Evolutionary conservation across 2,888 invertebrate species (phyloP), one percentile per base, ranked within the genome.

Genomic region (Malacosoma neustria): DNA sequence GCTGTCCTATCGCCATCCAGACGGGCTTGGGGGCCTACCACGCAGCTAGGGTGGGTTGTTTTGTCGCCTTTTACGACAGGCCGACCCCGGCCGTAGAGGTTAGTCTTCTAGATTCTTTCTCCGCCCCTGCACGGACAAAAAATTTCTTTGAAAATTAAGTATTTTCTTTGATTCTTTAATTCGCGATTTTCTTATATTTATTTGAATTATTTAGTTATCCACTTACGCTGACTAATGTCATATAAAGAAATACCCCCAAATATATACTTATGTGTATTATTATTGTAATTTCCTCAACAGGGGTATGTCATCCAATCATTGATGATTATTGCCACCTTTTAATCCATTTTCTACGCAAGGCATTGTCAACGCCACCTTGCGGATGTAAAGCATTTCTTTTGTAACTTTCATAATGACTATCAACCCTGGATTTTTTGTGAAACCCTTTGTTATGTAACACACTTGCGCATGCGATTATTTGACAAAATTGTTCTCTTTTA

Each of bases 391-490:
- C 39, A 45, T 37, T 42, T 42, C 40, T 55, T 61, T 47, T 57
- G 58, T 57, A 59, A 63, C 66, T 48, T 58, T 43, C 45, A 57
- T 47, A 49, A 37, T 43, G 36, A 34, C 37, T 40, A 48, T 42
- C 52, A 56, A 53, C 54, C 56, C 48, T 47, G 63, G 65, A 58
- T 66, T 65, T 68, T 64, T 50, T 45, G 34, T 35, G 35, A 33
- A 37, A 41, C 46, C 47, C 46, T 46, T 70, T 67, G 62, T 71
- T 54, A 48, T 54, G 49, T 47, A 40, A 51, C 49, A 65, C 70
- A 73, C 75, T 79, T 79, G 77, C 74, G 70, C 54, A 65, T 61
- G 52, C 64, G 72, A 72, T 70, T 74, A 72, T 77, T 77, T 72
- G 73, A 63, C 74, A 64, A 76, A 66, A 68, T 61, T 61, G 70